Base-by-base conservation (phyloP, 2,888 invertebrate species). In the Eubasilissa splendida region DNA sequence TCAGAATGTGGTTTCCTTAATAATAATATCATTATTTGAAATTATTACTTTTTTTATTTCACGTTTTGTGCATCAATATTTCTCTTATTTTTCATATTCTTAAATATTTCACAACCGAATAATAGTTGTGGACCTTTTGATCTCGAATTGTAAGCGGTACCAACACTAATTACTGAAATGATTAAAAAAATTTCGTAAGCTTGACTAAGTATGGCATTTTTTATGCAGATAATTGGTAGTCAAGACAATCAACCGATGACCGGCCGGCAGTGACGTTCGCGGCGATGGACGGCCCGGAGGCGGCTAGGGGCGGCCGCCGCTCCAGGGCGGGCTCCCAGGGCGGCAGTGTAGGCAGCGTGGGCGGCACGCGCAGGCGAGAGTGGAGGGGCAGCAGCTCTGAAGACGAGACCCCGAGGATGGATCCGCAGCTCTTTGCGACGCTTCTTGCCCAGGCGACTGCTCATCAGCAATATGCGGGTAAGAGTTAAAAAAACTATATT, bases 311-410 rank as follows among this genome's bases (percentile, higher is more conserved):
- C 33, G 77, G 76, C n/a, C 81, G 83, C 53, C 73, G 83, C 31
- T 81, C 83, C 56, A 70, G 83, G 59, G 82, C 83, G 42, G 83
- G 83, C 42, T 83, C 83, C 12, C 83, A 83, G 75, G 85, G 84
- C 81, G 85, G 80, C 4, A 84, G 84, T 54, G 7, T 42, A 4
- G 86, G 86, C 77, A 88, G 88, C 91, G 92, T 92, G 88, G 88
- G 83, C 91, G 91, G 83, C 90, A 91, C 86, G 88, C 91, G 84
- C 88, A 91, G 92, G 91, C 88, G 88, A 82, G 91, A 91, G 83
- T 90, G 92, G 86, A 88, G 92, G 82, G 91, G 91, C 86, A 91
- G 91, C 86, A 90, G 90, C 84, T 90, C 91, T 84, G 92, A 90
- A 84, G 89, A 91, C 85, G 89, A 89, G 85, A 90, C 88, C 82